Base-by-base conservation (phyloP, 2,888 invertebrate genomes). In the Athalia rosae region DNA sequence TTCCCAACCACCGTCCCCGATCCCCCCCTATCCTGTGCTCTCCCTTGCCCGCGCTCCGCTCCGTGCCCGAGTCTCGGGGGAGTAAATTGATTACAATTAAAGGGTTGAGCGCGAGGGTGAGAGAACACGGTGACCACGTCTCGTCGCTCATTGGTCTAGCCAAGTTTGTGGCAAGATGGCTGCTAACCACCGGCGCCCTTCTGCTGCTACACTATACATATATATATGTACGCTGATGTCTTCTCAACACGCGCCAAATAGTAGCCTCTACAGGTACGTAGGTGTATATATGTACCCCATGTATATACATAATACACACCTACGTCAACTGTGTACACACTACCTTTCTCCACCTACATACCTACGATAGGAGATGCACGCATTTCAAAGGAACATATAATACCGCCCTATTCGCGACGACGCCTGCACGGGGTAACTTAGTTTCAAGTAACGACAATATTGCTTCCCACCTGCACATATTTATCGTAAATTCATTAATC, bases 141-240 rank as follows among this genome's bases (percentile, higher is more conserved):
- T 89, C 89, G 85, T 85, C 88, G 87, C 89, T 89, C 87, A 89
- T 90, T 90, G 90, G 90, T 89, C 88, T 89, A 89, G 88, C 89
- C 87, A 87, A 88, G 89, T 89, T 90, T 89, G 89, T 89, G 89
- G 89, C 89, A 90, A 90, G 89, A 90, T 90, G 89, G 89, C 89
- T 88, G 79, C 79, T 78, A 86, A 85, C 83, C 79, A 69, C 80
- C 78, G 77, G 78, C 81, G 77, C 79, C 67, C 77, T 78, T 77
- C 79, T 79, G 66, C 28, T 28, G 28, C 80, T 78, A 79, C 80
- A 77, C 79, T 69, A 79, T n/a, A n/a, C n/a, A n/a, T n/a, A n/a
- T n/a, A n/a, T n/a, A n/a, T n/a, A n/a, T 79, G 80, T 76, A 79
- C 78, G 79, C 77, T 78, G 79, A 78, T 80, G 77, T 77, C 77